Base-by-base conservation (phyloP, 2,113 vertebrate species). In the Dipodomys ordii region DNA sequence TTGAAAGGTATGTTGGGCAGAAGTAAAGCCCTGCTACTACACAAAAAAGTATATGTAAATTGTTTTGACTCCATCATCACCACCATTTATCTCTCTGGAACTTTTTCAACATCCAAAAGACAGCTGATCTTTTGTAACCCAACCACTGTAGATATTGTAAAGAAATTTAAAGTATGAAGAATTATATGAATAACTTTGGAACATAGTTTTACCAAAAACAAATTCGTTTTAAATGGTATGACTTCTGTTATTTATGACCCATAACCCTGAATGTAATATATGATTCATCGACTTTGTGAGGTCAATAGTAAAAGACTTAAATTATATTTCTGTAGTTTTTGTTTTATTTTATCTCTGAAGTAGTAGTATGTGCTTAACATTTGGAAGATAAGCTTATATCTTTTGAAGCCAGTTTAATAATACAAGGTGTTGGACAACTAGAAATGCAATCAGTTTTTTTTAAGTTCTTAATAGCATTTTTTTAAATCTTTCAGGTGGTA, bases 401-500 rank as follows among this genome's bases (percentile, higher is more conserved):
- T 92, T 18, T 89, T 87, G 44, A 87, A 65, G n/a, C 0, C 23
- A 53, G 91, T 64, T 83, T 83, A 82, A 4, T 77, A 79, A 60
- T 86, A 28, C 53, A 39, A 88, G 7, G 7, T 93, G 94, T 62
- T n/a, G 77, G 93, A 81, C 68, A 91, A 67, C 49, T 84, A 81
- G 92, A n/a, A 35, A 96, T 49, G 27, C n/a, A 81, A 62, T 96
- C 67, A 82, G 1, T 12, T 35, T 88, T 78, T 90, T 78, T 49
- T 30, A 83, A 81, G 60, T 83, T 95, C 32, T 28, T 94, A 10
- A 49, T 96, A n/a, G 15, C 88, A 88, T 91, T 93, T 35, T 83
- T 92, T 95, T 96, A 62, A 95, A 95, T 94, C 95, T 90, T 95
- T 35, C 74, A 99, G 99, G 99, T 97, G 99, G 99, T 44, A 99